Evolutionary conservation across 1,140 invertebrate genomes (phyloP), one percentile per base, ranked within the genome.

Genomic region (Drosophila quadrilineata): DNA sequence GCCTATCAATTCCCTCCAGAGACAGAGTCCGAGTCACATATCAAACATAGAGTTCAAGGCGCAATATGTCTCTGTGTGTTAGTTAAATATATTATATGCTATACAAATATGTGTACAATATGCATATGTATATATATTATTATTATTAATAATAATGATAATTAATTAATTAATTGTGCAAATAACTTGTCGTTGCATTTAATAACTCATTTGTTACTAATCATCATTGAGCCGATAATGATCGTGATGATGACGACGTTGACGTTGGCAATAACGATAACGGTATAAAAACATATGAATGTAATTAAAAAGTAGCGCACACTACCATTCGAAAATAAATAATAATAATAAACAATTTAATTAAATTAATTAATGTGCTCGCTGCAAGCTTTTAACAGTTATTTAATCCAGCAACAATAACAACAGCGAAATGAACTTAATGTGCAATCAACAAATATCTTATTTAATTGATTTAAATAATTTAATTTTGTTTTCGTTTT

Each of bases 381-480:
- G 22, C 17, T 29, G 26, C 3, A 33, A 56, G 60, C 41, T 22
- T 46, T 46, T 17, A 29, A 12, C 28, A 33, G 0, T n/a, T 19
- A 49, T 49, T 57, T 48, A 45, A 46, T 46, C 16, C 45, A 35
- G n/a, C 3, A 41, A 36, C 29, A 41, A 36, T 17, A 62, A 43
- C 8, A n/a, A 17, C 28, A 31, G 63, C 28, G 16, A 40, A 54
- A 59, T 43, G 40, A 35, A 40, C 58, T 14, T 19, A 22, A 71
- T 66, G 21, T 50, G 45, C 45, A 24, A 28, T 46, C 35, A 74
- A 64, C 77, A 85, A 84, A 82, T 75, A 80, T 85, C 56, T 85
- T 85, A 86, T 85, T 86, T 86, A 85, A 85, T 85, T 73, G 10
- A 85, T 65, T 85, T 85, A 85, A 86, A 86, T 85, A 86, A 86